These are phyloP conservation scores for Cistogaster globosa DNA, from an alignment of 2,888 invertebrate genomes.

Conservation along the genomic window DNA sequence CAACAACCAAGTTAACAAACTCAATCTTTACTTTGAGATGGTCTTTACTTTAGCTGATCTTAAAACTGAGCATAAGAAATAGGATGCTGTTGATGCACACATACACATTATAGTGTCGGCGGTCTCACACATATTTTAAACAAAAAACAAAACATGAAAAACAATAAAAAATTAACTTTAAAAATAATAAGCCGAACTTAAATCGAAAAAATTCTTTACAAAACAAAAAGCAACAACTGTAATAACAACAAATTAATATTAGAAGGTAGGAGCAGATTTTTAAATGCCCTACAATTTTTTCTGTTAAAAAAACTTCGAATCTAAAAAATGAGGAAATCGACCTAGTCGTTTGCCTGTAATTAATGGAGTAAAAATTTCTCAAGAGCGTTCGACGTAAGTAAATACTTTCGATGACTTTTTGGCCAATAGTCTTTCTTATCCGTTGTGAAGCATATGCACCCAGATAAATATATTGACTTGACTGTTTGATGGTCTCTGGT, in stretches of 20 bases:
- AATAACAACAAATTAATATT: conserved; percentile 7
- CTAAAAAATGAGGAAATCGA: too few relatives aligned
- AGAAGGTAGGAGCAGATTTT: background rate
- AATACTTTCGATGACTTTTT: too few relatives aligned
- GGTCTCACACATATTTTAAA: conserved; percentile 53
- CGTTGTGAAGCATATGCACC: too few relatives aligned
- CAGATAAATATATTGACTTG: too few relatives aligned
- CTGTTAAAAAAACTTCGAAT: too few relatives aligned
- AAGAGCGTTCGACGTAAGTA: too few relatives aligned
- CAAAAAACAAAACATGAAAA: background rate
- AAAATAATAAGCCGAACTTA: conserved; percentile 57
- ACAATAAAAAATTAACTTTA: conserved; percentile 34
- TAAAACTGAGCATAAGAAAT: conserved; percentile 18
- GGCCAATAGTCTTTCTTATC: too few relatives aligned
- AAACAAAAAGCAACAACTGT: conserved; percentile 9
- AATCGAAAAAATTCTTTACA: conserved; percentile 42
- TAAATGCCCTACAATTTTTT: background rate
- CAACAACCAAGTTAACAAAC: background rate
- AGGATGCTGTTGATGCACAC: background rate
- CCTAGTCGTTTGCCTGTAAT: too few relatives aligned
- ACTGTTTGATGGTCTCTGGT: too few relatives aligned
- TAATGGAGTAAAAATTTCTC: too few relatives aligned
- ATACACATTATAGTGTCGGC: conserved; percentile 41
- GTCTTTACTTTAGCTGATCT: conserved; percentile 32
- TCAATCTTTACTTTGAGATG: background rate